Base-by-base conservation (phyloP, 2,113 vertebrate species). In the Taurulus bubalis region DNA sequence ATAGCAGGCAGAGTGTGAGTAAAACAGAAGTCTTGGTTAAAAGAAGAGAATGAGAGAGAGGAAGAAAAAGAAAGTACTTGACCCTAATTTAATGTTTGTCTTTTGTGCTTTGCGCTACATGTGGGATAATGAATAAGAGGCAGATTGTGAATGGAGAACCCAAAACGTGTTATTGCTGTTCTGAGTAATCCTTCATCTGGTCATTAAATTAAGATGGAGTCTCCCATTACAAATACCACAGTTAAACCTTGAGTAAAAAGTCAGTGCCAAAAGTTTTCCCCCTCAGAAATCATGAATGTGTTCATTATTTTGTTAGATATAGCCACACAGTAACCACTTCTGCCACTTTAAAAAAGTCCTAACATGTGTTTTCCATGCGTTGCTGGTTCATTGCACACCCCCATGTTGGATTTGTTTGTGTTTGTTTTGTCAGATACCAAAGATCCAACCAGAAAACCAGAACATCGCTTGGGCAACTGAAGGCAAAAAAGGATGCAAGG, bases 401-500 rank as follows among this genome's bases (percentile, higher is more conserved):
- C 30, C 32, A 8, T 60, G 2, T 62, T 69, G 72, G 1, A 45
- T 60, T 58, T 67, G 10, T 3, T 36, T 75, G 30, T 75, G 4
- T 63, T 67, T 79, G 32, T 75, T 78, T 84, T 62, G 36, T 36
- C 87, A 95, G 92, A 83, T 72, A 67, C 49, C 34, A 42, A 66
- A 58, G 22, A 4, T 72, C 42, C 32, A 72, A 69, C 42, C 82
- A 84, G 76, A 88, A 83, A 75, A 90, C 85, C 80, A 80, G 32
- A 66, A 87, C 77, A 71, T 26, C 74, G 74, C 20, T 26, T 28
- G 1, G 42, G 76, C 24, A 72, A 77, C 67, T 62, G 53, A 85
- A 75, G 60, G 59, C 40, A 60, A 26, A 45, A 68, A 79, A 92
- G 62, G 77, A 98, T 97, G 97, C 96, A 98, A 79, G 92, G 92